Evolutionary conservation across 2,113 vertebrate species (phyloP).

Genomic region (Silurus glanis): DNA sequence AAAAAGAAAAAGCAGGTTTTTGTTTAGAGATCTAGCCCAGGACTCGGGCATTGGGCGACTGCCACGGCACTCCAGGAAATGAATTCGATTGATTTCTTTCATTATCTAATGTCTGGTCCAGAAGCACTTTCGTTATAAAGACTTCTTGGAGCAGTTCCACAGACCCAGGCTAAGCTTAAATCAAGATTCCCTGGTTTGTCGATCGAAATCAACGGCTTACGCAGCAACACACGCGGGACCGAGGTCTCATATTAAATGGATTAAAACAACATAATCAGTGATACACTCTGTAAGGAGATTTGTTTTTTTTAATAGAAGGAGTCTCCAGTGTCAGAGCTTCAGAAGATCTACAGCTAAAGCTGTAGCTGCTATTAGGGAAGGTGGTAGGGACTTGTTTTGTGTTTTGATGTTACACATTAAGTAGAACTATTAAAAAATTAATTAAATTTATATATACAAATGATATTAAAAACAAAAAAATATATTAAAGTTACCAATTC

Average conservation of each 20-base stretch:
- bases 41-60: neutral
- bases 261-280: neutral
- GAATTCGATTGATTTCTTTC: slow-evolving; percentile 15
- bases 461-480: too few species aligned
- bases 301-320: neutral
- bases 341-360: neutral
- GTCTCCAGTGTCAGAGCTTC: neutral
- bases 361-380: neutral
- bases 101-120: slow-evolving; percentile 20
- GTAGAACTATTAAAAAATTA: neutral
- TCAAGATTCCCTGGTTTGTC: neutral
- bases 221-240: neutral
- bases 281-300: neutral
- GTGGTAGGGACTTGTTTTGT: neutral
- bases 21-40: neutral
- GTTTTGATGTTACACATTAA: neutral
- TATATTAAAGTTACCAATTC: too few species aligned
- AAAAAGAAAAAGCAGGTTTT: too few species aligned
- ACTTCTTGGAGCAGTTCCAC: slow-evolving; percentile 11
- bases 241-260: neutral
- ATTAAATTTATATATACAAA: too few species aligned
- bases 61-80: slow-evolving; percentile 19
- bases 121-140: slow-evolving; percentile 9
- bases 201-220: neutral
- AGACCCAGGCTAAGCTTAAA: neutral